Evolutionary conservation across 2,888 invertebrate genomes (phyloP).

Genomic region (Drosophila suboccidentalis): DNA sequence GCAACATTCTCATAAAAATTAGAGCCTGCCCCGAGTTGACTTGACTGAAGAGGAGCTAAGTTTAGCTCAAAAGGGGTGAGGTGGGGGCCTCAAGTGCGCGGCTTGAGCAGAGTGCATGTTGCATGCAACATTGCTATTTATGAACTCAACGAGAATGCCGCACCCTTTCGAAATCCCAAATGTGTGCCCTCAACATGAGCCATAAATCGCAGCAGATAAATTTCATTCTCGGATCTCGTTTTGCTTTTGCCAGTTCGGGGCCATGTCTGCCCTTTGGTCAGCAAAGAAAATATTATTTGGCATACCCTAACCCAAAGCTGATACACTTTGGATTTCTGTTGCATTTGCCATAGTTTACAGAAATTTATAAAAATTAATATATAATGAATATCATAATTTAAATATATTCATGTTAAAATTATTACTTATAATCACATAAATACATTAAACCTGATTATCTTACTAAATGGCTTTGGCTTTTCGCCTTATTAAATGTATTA

Average conservation of each 20-base stretch:
- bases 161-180: conserved; percentile 34
- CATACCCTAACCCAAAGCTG: conserved; percentile 28
- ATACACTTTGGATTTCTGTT: not conserved
- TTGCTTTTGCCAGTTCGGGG: conserved; percentile 48
- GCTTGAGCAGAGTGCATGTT: conserved; percentile 61
- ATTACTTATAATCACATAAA: too few relatives aligned
- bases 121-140: conserved; percentile 82
- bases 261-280: conserved; percentile 56
- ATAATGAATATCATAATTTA: too few relatives aligned
- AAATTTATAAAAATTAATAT: not conserved
- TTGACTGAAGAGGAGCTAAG: conserved; percentile 32
- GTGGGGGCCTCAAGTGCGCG: conserved; percentile 34
- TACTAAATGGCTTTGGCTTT: too few relatives aligned
- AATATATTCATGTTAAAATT: too few relatives aligned
- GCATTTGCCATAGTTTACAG: not conserved
- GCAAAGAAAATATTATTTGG: conserved; percentile 56
- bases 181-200: conserved; percentile 33
- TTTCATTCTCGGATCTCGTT: conserved; percentile 68
- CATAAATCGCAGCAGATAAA: conserved; percentile 80
- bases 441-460: too few relatives aligned
- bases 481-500: too few relatives aligned
- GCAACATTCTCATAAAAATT: conserved; percentile 81
- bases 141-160: conserved; percentile 71
- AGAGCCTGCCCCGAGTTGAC: conserved; percentile 56
- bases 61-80: conserved; percentile 21